Evolutionary conservation across 2,888 invertebrate species (phyloP).

Genomic region (Drosophila multiciliata): DNA sequence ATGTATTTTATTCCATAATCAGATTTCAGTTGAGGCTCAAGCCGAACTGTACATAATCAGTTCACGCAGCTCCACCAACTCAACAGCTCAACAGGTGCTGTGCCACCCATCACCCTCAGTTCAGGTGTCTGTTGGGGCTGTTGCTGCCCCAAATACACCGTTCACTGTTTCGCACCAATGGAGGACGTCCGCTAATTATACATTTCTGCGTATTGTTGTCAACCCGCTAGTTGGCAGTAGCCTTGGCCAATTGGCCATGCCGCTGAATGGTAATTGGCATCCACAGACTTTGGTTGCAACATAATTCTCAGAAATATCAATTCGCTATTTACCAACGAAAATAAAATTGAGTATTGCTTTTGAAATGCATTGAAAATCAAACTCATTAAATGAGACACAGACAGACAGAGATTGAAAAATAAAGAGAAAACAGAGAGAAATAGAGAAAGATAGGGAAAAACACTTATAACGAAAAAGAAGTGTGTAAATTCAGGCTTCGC

Average conservation of each 20-base stretch:
- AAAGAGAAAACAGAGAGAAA: not conserved
- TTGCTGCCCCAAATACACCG: not conserved
- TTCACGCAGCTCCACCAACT: conserved; percentile 6
- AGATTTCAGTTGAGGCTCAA: conserved; percentile 14
- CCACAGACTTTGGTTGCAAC: not conserved
- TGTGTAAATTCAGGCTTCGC: not conserved
- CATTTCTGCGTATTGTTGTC: conserved; percentile 16
- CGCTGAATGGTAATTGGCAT: not conserved
- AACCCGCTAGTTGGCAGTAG: not conserved
- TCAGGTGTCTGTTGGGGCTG: not conserved
- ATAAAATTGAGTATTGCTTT: not conserved
- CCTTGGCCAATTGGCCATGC: not conserved
- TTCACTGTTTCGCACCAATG: not conserved
- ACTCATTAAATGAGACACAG: not conserved
- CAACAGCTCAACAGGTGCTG: conserved; percentile 8
- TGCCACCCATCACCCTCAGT: not conserved
- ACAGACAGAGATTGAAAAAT: not conserved
- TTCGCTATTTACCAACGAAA: not conserved
- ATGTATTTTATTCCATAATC: conserved; percentile 22
- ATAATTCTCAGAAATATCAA: not conserved
- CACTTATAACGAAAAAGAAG: not conserved
- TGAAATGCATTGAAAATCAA: not conserved
- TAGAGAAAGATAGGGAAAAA: not conserved
- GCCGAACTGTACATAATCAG: conserved; percentile 11
- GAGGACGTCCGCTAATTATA: not conserved